Evolutionary conservation across 2,113 vertebrate genomes (phyloP), one percentile per base, ranked within the genome.

Genomic region (Raja brachyura): DNA sequence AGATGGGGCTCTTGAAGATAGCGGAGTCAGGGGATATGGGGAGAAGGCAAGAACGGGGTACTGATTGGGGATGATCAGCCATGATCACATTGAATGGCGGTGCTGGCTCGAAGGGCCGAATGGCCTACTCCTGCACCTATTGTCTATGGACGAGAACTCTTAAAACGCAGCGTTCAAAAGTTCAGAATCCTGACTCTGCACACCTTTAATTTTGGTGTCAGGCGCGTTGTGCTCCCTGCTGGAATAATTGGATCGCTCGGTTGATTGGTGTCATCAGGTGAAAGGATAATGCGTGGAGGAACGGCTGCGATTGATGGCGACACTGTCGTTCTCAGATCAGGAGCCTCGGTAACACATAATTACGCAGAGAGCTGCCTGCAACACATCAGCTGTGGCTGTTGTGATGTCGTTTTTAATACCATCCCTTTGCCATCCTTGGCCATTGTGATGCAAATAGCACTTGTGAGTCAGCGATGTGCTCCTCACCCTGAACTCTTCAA

Each of bases 131-230:
- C 39, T 48, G 39, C 39, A 48, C 39, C 39, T n/a, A n/a, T n/a
- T n/a, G n/a, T n/a, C n/a, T n/a, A n/a, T n/a, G n/a, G n/a, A 92
- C 90, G 73, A 73, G n/a, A 73, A 22, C 63, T 48, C 66, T 92
- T 92, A 92, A 92, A 92, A 73, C 22, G 1, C 33, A 48, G 90
- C 66, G 66, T 68, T 92, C 63, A 39, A 92, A 73, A 92, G 90
- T 92, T 73, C 66, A 92, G 90, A 16, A 20, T 73, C 66, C 66
- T 39, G 90, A 92, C 70, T 92, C 73, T 48, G 31, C 14, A 73
- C 31, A 92, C 90, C 90, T 92, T 92, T 68, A 92, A 92, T 92
- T 92, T 92, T 68, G 11, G 22, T 73, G 90, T 92, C 90, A 92
- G 33, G 18, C 10, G 85, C 54, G 1, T 61, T 90, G 59, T 66